phyloP scores from a whole-genome alignment of 2,888 invertebrate species.

The Heteromyza rotundicornis region DNA sequence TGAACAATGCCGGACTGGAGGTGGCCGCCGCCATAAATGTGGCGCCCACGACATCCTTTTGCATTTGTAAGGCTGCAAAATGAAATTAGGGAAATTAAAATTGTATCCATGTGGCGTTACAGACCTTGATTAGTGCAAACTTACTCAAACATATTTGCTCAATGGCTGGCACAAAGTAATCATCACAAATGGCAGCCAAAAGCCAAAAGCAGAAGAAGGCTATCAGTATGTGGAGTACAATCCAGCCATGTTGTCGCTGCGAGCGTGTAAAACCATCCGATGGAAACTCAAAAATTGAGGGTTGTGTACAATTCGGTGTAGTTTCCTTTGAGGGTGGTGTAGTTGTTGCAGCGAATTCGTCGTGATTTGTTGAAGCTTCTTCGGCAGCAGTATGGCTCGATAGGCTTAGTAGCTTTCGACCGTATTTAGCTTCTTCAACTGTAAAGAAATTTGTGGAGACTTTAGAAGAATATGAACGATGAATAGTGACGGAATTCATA shows the following conservation, averaged over 20 bases:
- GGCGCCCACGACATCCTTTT: constrained; percentile 87
- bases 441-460: no score
- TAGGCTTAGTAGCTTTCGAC: not conserved
- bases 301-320: constrained; percentile 71
- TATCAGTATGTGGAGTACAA: constrained; percentile 39
- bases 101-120: not conserved
- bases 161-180: constrained; percentile 89
- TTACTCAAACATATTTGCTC: constrained; percentile 83
- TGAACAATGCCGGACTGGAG: constrained; percentile 86
- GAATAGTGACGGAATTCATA: no score
- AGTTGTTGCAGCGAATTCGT: not conserved
- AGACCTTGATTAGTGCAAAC: constrained; percentile 47
- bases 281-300: constrained; percentile 86
- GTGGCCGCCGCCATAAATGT: constrained; percentile 94
- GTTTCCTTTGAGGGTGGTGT: not conserved
- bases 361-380: not conserved
- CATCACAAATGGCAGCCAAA: constrained; percentile 87
- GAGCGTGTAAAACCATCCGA: constrained; percentile 75
- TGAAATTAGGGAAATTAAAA: not conserved
- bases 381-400: no score
- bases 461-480: no score
- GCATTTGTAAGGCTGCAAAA: constrained; percentile 72
- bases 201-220: constrained; percentile 77
- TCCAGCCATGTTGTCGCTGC: constrained; percentile 72
- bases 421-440: no score